These are phyloP conservation scores for Gymnocypris eckloni DNA, from an alignment of 2,797 vertebrate genomes.

Conservation along the genomic window DNA sequence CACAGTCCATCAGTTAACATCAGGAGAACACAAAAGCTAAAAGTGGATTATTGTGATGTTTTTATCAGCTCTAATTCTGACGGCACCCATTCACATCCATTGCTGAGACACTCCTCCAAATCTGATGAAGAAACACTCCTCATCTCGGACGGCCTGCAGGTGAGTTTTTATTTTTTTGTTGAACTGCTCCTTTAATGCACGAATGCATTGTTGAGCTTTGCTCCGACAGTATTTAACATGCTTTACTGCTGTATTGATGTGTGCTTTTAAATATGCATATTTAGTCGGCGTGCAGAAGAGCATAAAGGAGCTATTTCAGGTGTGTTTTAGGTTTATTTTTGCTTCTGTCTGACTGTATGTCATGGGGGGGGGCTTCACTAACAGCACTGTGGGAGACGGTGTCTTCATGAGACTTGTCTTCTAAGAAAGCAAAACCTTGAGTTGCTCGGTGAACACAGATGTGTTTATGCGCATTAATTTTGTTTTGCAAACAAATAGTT, in stretches of 20 bases:
- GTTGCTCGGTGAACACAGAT: background rate
- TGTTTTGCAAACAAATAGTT: too few relatives aligned
- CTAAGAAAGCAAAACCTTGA: background rate
- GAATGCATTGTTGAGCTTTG: background rate
- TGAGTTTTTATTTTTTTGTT: too few relatives aligned
- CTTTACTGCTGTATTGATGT: background rate
- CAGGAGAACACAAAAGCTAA: too few relatives aligned
- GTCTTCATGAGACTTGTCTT: background rate
- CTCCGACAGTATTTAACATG: background rate
- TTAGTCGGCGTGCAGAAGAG: background rate
- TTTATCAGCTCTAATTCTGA: too few relatives aligned
- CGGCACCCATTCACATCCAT: too few relatives aligned
- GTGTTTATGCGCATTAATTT: too few relatives aligned
- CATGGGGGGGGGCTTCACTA: background rate
- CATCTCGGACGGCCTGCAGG: accelerated
- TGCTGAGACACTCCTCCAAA: too few relatives aligned
- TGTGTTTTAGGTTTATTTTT: background rate
- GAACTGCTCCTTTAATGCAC: background rate
- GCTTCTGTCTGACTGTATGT: background rate
- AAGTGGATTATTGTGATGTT: too few relatives aligned
- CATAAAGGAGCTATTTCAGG: constrained; percentile 20
- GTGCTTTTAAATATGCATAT: background rate
- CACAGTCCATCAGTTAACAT: too few relatives aligned
- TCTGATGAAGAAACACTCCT: too few relatives aligned
- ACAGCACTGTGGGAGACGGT: background rate